Evolutionary conservation across 2,797 vertebrate species (phyloP).

Genomic region (Aphelocoma californica): DNA sequence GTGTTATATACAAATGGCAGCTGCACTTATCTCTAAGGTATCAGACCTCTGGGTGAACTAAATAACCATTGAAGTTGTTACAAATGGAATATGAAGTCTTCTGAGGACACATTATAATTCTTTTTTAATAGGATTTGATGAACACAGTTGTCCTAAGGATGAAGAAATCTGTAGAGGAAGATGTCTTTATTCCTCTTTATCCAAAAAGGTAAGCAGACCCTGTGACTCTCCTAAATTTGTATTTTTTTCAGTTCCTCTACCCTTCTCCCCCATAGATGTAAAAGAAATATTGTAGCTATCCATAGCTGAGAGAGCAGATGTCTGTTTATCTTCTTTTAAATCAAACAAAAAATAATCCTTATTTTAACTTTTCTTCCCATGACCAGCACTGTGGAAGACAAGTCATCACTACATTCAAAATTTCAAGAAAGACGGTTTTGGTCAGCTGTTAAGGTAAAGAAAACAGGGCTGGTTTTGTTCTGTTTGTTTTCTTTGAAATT

Average conservation of each 20-base stretch:
- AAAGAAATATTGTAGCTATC: neutral
- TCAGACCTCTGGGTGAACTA: neutral
- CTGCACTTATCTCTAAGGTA: neutral
- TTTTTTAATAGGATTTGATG: conserved; percentile 78
- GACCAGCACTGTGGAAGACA: conserved; percentile 77
- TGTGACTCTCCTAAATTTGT: neutral
- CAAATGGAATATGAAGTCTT: neutral
- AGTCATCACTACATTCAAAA: conserved; percentile 74
- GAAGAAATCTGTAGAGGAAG: conserved; percentile 88
- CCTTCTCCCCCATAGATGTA: neutral
- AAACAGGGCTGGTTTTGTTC: neutral
- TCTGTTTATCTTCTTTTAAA: neutral
- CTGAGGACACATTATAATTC: neutral
- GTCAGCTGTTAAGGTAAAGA: conserved; percentile 87
- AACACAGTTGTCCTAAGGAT: conserved; percentile 78
- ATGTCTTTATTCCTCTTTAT: conserved; percentile 92
- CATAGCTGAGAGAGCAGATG: neutral
- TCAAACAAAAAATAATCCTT: neutral
- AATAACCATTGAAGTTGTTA: neutral
- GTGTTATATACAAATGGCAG: neutral
- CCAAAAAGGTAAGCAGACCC: conserved; percentile 80
- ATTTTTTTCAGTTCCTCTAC: neutral
- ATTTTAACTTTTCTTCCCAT: neutral
- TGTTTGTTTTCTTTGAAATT: neutral
- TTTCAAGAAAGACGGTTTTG: conserved; percentile 89